Percentiles rank a stretch among this genome's conserved stretches.
Conservation (phyloP, 1,140 invertebrate species). For the Carcinoscorpius rotundicauda region DNA sequence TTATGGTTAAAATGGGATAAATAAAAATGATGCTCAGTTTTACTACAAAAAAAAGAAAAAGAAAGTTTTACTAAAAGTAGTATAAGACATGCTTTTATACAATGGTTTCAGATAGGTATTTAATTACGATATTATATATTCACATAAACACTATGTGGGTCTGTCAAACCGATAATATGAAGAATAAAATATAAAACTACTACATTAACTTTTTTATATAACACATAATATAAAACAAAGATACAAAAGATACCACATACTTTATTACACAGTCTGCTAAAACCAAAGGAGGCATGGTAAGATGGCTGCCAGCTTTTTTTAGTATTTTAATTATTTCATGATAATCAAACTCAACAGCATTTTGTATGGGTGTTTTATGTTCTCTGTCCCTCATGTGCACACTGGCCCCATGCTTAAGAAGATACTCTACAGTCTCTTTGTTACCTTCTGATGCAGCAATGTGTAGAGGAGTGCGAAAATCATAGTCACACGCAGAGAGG, state of each 20-base stretch:
- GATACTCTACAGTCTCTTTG: constrained; percentile 50
- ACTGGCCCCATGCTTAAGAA: constrained; percentile 65
- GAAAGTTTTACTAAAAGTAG: too few relatives aligned
- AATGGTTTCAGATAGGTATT: too few relatives aligned
- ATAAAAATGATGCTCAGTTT: too few relatives aligned
- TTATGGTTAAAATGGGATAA: too few relatives aligned
- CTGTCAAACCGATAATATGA: constrained; percentile 2
- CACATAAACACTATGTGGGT: background rate
- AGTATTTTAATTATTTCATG: constrained; percentile 28
- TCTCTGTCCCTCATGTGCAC: constrained; percentile 62
- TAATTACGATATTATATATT: constrained; percentile 2
- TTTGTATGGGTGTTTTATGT: constrained; percentile 29
- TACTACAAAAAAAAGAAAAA: too few relatives aligned
- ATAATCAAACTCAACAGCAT: constrained; percentile 28
- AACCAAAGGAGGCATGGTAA: constrained; percentile 44
- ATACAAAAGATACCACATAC: constrained; percentile 36
- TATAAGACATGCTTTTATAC: too few relatives aligned
- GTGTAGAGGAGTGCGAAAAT: constrained; percentile 66
- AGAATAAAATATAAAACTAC: constrained; percentile 3
- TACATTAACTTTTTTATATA: background rate
- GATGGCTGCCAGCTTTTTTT: constrained; percentile 46
- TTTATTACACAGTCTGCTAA: constrained; percentile 21
- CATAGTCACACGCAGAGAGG: constrained; percentile 57
- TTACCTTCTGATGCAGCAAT: constrained; percentile 61
- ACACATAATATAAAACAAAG: constrained; percentile 28